Percentiles rank a stretch among this genome's conserved stretches.
Evolutionary conservation across 2,113 vertebrate species (phyloP).

Genomic region (Pungitius pungitius): DNA sequence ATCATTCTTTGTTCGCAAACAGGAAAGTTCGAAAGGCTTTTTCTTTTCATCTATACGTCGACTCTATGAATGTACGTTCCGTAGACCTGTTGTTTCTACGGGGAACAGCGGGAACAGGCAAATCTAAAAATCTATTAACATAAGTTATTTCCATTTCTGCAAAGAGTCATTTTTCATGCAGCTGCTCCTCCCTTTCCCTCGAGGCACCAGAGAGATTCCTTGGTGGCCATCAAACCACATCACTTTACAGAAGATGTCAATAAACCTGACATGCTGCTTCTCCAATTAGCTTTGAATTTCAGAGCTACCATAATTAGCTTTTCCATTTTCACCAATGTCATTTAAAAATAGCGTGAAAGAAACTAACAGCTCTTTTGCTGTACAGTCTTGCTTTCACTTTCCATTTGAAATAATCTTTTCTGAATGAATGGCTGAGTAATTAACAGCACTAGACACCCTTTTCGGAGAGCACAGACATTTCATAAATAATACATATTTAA

Average conservation of each 20-base stretch:
- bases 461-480: conserved; percentile 82
- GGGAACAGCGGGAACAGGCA: conserved; percentile 22
- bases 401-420: conserved; percentile 83
- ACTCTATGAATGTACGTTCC: conserved; percentile 22
- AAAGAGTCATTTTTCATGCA: conserved; percentile 49
- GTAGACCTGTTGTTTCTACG: conserved; percentile 19
- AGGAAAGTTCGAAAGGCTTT: not conserved
- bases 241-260: conserved; percentile 78
- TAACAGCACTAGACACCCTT: conserved; percentile 82
- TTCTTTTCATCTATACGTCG: conserved; percentile 14
- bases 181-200: conserved; percentile 53
- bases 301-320: conserved; percentile 80
- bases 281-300: conserved; percentile 81
- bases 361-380: conserved; percentile 76
- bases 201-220: conserved; percentile 58
- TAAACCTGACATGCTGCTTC: conserved; percentile 77
- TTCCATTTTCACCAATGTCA: conserved; percentile 80
- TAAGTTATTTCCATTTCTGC: conserved; percentile 56
- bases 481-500: conserved; percentile 87
- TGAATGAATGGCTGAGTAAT: conserved; percentile 85
- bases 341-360: conserved; percentile 77
- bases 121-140: conserved; percentile 58
- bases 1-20: not conserved
- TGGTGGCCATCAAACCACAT: conserved; percentile 74
- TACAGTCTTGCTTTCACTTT: conserved; percentile 80